These are phyloP conservation scores for Pseudonaja textilis DNA, from an alignment of 2,113 vertebrate species.

Conservation along the genomic window DNA sequence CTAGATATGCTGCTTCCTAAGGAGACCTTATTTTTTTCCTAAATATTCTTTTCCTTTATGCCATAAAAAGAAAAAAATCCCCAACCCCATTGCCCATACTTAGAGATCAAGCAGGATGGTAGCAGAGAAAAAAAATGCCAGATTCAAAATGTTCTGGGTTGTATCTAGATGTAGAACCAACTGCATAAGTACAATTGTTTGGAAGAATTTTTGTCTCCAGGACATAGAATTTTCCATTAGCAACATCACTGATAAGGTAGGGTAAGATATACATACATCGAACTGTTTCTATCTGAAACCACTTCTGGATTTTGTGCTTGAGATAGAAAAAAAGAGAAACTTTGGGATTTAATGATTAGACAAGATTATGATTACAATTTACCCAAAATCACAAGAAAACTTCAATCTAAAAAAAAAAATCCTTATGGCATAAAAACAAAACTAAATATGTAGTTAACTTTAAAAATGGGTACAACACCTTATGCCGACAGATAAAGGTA, in stretches of 20 bases:
- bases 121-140: conserved; percentile 1
- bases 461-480: no score
- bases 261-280: not conserved
- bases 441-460: no score
- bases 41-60: conserved; percentile 10
- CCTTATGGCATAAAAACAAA: no score
- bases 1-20: conserved; percentile 48
- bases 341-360: not conserved
- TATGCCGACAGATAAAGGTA: no score
- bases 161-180: not conserved
- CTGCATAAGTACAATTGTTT: not conserved
- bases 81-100: not conserved
- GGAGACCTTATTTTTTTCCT: conserved; percentile 8
- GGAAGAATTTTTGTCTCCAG: not conserved
- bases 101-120: not conserved
- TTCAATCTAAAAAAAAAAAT: no score
- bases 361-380: not conserved
- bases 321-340: no score
- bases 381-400: no score
- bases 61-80: not conserved
- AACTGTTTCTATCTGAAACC: not conserved
- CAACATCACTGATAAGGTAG: not conserved
- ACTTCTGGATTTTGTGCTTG: not conserved
- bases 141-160: not conserved
- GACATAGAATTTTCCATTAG: not conserved